phyloP scores from a whole-genome alignment of 2,797 vertebrate genomes.

The Spea hammondii region DNA sequence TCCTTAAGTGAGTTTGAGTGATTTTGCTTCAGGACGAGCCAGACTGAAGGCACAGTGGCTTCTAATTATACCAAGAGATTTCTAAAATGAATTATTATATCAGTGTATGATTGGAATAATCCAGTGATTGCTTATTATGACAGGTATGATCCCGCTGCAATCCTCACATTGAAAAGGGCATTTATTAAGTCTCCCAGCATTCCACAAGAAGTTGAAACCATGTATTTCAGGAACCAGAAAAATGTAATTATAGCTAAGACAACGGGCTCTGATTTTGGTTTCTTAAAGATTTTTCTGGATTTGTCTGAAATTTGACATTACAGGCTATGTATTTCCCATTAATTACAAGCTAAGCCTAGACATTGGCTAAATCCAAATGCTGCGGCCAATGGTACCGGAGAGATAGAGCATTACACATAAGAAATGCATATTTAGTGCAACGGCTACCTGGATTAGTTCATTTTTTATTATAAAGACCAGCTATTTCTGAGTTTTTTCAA shows the following conservation, averaged over 20 bases:
- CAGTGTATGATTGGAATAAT: conserved; percentile 33
- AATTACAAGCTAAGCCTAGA: conserved; percentile 6
- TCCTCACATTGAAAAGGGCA: conserved; percentile 24
- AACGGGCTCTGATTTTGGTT: conserved; percentile 18
- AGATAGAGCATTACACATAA: neutral
- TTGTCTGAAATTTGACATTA: conserved; percentile 13
- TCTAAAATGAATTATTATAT: conserved; percentile 35
- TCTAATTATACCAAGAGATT: conserved; percentile 28
- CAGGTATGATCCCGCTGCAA: conserved; percentile 20
- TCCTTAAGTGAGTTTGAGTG: conserved; percentile 4
- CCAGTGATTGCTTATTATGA: conserved; percentile 34
- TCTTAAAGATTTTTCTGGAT: conserved; percentile 16
- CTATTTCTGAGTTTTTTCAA: conserved; percentile 1
- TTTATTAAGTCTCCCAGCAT: conserved; percentile 18
- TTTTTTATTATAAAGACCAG: neutral
- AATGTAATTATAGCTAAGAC: conserved; percentile 30
- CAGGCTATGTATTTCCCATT: conserved; percentile 6
- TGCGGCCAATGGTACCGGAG: neutral
- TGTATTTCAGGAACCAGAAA: conserved; percentile 3
- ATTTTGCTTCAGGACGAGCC: conserved; percentile 13
- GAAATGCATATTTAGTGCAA: neutral
- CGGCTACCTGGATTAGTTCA: neutral
- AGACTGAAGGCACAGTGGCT: conserved; percentile 11
- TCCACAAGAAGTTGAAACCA: conserved; percentile 2
- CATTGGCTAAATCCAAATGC: neutral